A percentile compares a stretch with the other conserved stretches of the same genome.
phyloP scores from a whole-genome alignment of 2,888 invertebrate species.

The Melanostoma scalare region DNA sequence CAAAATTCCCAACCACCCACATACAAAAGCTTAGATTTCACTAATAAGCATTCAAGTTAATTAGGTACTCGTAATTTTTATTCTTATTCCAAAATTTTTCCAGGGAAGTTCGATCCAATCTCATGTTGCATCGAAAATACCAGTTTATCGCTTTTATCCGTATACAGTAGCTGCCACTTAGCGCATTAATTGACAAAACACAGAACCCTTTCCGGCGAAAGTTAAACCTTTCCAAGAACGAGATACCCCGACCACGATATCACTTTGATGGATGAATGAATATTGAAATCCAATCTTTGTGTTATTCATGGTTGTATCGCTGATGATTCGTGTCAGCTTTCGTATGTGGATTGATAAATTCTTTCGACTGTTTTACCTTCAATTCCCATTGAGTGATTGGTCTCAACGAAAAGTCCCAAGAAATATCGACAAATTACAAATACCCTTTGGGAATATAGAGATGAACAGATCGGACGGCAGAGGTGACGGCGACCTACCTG shows the following conservation, averaged over 20 bases:
- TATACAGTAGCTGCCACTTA: conserved; percentile 67
- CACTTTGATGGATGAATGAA: conserved; percentile 69
- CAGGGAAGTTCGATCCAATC: background rate
- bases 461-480: too few relatives aligned
- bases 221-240: conserved; percentile 60
- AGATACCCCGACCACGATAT: conserved; percentile 47
- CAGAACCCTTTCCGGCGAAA: conserved; percentile 62
- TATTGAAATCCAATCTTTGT: conserved; percentile 61
- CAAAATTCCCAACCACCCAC: too few relatives aligned
- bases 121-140: conserved; percentile 2
- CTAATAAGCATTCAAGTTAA: too few relatives aligned
- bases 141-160: conserved; percentile 31
- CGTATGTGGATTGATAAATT: conserved; percentile 57
- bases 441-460: conserved; percentile 40
- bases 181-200: conserved; percentile 68
- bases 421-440: conserved; percentile 61
- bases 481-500: conserved; percentile 46
- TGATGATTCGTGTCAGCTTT: conserved; percentile 56
- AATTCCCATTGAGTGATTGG: conserved; percentile 45
- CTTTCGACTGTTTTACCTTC: conserved; percentile 27
- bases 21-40: too few relatives aligned
- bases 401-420: background rate
- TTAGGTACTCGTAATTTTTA: too few relatives aligned
- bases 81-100: too few relatives aligned
- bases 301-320: conserved; percentile 28